Percentiles rank a stretch among this genome's conserved stretches.
phyloP scores from a whole-genome alignment of 92 coral and sea anemone genomes.

The Phenganax subtilis region DNA sequence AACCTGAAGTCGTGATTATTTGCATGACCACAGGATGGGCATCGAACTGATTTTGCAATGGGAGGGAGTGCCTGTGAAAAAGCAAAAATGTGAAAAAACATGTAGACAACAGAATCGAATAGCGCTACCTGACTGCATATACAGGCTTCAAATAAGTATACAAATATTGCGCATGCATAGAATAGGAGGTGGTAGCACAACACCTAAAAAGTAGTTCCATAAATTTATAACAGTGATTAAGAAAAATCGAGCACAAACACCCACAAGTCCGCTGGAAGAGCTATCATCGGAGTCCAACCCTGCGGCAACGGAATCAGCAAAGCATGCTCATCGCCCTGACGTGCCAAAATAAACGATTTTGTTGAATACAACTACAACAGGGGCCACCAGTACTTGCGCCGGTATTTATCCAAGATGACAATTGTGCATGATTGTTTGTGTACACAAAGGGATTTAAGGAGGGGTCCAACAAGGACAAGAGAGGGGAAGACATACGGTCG shows the following conservation, averaged over 20 bases:
- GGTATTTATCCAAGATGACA: neutral
- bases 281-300: slow-evolving; percentile 32
- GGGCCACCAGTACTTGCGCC: slow-evolving; percentile 17
- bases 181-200: neutral
- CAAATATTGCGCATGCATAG: neutral
- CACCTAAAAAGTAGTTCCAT: too few relatives aligned
- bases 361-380: slow-evolving; percentile 25
- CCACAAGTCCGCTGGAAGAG: slow-evolving; percentile 55
- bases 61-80: slow-evolving; percentile 43
- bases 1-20: slow-evolving; percentile 46
- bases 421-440: neutral
- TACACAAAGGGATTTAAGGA: neutral
- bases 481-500: slow-evolving; percentile 4
- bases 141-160: neutral
- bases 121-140: too few relatives aligned
- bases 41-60: slow-evolving; percentile 41
- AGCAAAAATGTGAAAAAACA: neutral
- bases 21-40: slow-evolving; percentile 49
- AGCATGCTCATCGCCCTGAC: slow-evolving; percentile 35
- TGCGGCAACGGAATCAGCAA: slow-evolving; percentile 35
- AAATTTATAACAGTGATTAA: neutral
- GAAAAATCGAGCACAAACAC: slow-evolving; percentile 23
- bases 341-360: slow-evolving; percentile 25
- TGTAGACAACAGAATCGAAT: too few relatives aligned
- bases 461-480: neutral